A percentile compares a stretch with the other conserved stretches of the same genome.
phyloP scores from a whole-genome alignment of 2,797 vertebrate species.

The Hirundo rustica region DNA sequence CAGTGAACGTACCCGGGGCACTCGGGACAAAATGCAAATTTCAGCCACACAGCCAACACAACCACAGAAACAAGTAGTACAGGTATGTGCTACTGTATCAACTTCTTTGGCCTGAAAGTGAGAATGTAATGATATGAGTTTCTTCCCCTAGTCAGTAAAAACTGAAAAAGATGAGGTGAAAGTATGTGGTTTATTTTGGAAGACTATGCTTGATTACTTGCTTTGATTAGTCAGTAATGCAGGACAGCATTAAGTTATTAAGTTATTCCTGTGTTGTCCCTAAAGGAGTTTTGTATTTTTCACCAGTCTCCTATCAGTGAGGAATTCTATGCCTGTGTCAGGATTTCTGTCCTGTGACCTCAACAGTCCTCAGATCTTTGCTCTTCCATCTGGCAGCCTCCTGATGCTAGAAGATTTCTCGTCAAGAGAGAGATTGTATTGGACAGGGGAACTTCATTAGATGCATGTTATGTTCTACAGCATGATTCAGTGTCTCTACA shows the following conservation, averaged over 20 bases:
- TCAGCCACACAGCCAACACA: conserved; percentile 84
- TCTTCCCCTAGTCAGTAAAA: background rate
- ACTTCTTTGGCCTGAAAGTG: background rate
- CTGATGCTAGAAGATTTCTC: background rate
- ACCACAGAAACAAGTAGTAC: conserved; percentile 90
- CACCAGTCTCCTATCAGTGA: background rate
- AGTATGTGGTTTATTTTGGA: background rate
- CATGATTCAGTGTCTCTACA: background rate
- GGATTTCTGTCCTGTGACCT: background rate
- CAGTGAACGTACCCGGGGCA: conserved; percentile 89
- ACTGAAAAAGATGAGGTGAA: background rate
- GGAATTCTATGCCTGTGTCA: background rate
- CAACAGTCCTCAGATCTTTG: background rate
- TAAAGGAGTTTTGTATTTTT: background rate
- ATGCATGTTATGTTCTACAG: background rate
- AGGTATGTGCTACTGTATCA: conserved; percentile 78
- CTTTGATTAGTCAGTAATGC: background rate
- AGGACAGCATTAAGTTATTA: background rate
- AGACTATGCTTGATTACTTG: background rate
- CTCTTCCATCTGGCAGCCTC: background rate
- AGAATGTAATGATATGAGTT: fast-evolving
- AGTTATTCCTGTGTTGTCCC: background rate
- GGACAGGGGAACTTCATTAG: background rate
- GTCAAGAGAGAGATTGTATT: background rate
- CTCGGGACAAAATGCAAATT: conserved; percentile 91